A percentile compares a stretch with the other conserved stretches of the same genome.
Evolutionary conservation across 2,797 vertebrate genomes (phyloP).

Genomic region (Moxostoma hubbsi): DNA sequence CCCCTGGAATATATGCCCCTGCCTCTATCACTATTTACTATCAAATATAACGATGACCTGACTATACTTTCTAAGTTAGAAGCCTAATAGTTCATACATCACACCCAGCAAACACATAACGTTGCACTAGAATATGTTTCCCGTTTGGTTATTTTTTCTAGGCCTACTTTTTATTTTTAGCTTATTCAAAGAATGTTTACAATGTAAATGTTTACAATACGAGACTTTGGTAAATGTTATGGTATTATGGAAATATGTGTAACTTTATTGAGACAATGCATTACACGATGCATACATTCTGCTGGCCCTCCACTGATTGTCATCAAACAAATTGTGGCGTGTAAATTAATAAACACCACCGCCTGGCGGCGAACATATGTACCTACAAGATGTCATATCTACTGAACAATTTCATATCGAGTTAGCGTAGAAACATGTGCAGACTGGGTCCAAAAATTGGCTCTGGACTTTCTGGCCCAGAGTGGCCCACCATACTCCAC

Average conservation of each 20-base stretch:
- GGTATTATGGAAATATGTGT: background rate
- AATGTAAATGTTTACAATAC: background rate
- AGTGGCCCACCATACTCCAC: too few species aligned
- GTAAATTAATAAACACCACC: constrained; percentile 2
- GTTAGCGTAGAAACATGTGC: too few species aligned
- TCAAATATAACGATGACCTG: background rate
- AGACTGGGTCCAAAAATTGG: too few species aligned
- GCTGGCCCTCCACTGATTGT: too few species aligned
- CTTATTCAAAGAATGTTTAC: background rate
- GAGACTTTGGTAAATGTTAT: background rate
- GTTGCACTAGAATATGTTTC: too few species aligned
- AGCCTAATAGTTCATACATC: too few species aligned
- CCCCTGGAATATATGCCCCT: background rate
- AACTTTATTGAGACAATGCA: constrained; percentile 7
- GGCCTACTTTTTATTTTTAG: background rate
- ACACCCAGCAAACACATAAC: too few species aligned
- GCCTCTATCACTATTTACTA: background rate
- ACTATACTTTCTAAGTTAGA: background rate
- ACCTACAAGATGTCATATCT: background rate
- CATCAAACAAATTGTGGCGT: background rate
- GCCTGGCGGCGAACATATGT: background rate
- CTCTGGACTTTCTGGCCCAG: too few species aligned
- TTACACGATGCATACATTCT: background rate
- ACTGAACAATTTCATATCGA: background rate
- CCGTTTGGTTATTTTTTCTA: background rate